These are phyloP conservation scores for Ramazzottius varieornatus DNA, from an alignment of 2,888 invertebrate species.

Conservation along the genomic window DNA sequence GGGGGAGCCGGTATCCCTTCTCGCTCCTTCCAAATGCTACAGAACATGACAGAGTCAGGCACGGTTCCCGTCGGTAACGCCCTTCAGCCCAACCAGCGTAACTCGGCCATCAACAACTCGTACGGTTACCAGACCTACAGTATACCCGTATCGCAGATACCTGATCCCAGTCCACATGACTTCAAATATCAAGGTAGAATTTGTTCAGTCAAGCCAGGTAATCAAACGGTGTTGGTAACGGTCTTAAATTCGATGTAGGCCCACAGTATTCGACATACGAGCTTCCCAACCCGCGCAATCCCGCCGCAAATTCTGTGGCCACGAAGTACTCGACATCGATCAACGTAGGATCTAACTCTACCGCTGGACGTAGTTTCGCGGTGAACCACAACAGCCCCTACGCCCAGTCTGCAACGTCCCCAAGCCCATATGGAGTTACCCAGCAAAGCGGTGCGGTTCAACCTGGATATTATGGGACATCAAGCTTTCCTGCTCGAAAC, in stretches of 20 bases:
- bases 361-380: too few relatives aligned
- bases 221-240: too few relatives aligned
- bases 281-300: background rate
- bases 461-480: background rate
- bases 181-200: conserved; percentile 3
- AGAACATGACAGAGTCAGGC: background rate
- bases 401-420: background rate
- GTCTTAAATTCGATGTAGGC: background rate
- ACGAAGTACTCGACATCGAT: background rate
- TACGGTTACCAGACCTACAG: background rate
- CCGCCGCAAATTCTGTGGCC: background rate
- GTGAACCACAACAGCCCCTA: background rate
- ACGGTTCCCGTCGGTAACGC: background rate
- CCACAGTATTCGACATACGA: background rate
- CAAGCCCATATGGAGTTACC: too few relatives aligned
- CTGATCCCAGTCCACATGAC: background rate
- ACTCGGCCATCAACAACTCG: background rate
- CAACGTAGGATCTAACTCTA: background rate
- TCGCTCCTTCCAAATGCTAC: background rate
- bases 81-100: background rate
- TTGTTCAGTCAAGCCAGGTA: too few relatives aligned
- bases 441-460: background rate
- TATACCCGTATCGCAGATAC: background rate
- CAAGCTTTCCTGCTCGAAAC: background rate
- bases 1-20: background rate